phyloP scores from a whole-genome alignment of 2,888 invertebrate species.

The Isotomurus palustris region DNA sequence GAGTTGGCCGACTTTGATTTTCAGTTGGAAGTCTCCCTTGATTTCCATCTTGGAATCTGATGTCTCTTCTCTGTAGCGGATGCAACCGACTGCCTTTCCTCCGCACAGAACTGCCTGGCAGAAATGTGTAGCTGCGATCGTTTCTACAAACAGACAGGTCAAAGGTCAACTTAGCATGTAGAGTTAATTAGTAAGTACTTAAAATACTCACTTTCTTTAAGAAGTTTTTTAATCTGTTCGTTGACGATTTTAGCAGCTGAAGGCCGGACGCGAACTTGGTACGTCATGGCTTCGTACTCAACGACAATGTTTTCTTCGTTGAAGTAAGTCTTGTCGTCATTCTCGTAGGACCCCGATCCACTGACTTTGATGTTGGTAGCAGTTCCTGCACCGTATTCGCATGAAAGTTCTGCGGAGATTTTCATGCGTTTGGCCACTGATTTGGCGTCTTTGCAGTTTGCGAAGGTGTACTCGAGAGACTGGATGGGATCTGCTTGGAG shows the following conservation, averaged over 20 bases:
- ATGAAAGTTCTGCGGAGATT: not conserved
- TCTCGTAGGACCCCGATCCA: not conserved
- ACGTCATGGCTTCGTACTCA: not conserved
- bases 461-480: not conserved
- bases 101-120: not conserved
- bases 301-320: not conserved
- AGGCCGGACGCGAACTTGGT: not conserved
- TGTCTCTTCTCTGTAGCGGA: not conserved
- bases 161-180: not conserved
- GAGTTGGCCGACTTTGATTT: not conserved
- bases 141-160: not conserved
- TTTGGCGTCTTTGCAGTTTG: not conserved
- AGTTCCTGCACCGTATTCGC: not conserved
- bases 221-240: not conserved
- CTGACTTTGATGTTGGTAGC: not conserved
- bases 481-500: constrained; percentile 1
- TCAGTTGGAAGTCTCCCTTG: not conserved
- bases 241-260: not conserved
- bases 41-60: not conserved
- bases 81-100: not conserved
- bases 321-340: not conserved
- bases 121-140: constrained; percentile 1
- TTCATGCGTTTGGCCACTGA: not conserved
- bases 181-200: not conserved
- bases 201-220: not conserved